These are phyloP conservation scores for Drosophila nr. medialis DNA, from an alignment of 2,888 invertebrate genomes.

Conservation along the genomic window DNA sequence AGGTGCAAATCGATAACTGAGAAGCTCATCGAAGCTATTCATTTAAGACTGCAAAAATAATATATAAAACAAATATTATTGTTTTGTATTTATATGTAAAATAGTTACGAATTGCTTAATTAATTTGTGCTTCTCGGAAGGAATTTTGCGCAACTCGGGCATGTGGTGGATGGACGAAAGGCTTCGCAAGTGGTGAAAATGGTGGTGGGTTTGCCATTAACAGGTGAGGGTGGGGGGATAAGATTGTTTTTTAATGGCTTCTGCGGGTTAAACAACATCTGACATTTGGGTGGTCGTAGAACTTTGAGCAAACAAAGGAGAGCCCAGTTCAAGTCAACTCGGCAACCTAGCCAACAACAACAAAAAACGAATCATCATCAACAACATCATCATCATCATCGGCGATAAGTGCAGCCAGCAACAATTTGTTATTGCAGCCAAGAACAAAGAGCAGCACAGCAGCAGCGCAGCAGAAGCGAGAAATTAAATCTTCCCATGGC, in stretches of 20 bases:
- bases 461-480: background rate
- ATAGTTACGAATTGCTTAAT: background rate
- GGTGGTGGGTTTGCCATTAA: background rate
- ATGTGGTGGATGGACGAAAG: background rate
- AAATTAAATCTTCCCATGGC: conserved; percentile 26
- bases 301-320: conserved; percentile 54
- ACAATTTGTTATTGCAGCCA: conserved; percentile 52
- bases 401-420: conserved; percentile 45
- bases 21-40: background rate
- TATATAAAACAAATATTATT: background rate
- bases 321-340: conserved; percentile 16
- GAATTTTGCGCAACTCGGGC: background rate
- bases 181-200: conserved; percentile 1
- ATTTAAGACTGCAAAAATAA: background rate
- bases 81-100: background rate
- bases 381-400: conserved; percentile 21
- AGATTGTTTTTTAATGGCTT: conserved; percentile 22
- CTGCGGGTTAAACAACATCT: conserved; percentile 50
- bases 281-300: conserved; percentile 55
- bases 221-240: background rate
- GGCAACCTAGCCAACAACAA: conserved; percentile 18
- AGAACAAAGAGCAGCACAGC: conserved; percentile 46
- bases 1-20: background rate
- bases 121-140: background rate
- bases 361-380: conserved; percentile 9